Conservation (phyloP, 2,797 vertebrate species). For the Acanthopagrus latus region DNA sequence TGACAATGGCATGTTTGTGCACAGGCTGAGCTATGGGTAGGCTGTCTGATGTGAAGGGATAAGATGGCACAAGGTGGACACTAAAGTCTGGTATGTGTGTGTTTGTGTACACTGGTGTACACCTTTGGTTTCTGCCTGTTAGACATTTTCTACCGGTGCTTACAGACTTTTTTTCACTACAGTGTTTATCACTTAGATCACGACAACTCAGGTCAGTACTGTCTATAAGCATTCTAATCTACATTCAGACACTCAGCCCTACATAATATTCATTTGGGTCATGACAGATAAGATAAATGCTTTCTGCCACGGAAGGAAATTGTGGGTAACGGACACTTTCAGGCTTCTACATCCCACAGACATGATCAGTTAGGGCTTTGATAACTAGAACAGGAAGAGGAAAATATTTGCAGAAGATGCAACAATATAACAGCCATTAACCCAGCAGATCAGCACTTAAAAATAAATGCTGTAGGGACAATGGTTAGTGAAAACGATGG, state of each 20-base stretch:
- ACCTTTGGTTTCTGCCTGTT: conserved; percentile 3
- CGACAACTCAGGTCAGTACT: conserved; percentile 9
- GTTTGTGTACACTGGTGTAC: not conserved
- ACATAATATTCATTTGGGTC: conserved; percentile 42
- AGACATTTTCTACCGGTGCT: not conserved
- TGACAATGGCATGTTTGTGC: conserved; percentile 85
- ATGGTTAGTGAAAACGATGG: not conserved
- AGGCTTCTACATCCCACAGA: conserved; percentile 50
- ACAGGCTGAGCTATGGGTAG: conserved; percentile 56
- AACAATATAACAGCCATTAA: conserved; percentile 32
- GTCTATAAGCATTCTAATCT: conserved; percentile 20
- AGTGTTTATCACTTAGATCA: conserved; percentile 4
- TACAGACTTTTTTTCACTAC: not conserved
- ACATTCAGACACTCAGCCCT: conserved; percentile 18
- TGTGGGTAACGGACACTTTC: conserved; percentile 55
- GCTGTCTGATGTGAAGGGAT: conserved; percentile 70
- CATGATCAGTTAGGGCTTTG: conserved; percentile 49
- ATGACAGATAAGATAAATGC: conserved; percentile 50
- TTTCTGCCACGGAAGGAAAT: conserved; percentile 58
- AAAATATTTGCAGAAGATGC: conserved; percentile 40
- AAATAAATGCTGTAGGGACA: not conserved
- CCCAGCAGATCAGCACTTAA: not conserved
- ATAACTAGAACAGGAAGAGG: conserved; percentile 54
- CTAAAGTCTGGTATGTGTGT: conserved; percentile 13
- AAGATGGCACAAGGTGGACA: conserved; percentile 76